Evolutionary conservation across 2,113 vertebrate species (phyloP).

Genomic region (Atrichornis clamosus): DNA sequence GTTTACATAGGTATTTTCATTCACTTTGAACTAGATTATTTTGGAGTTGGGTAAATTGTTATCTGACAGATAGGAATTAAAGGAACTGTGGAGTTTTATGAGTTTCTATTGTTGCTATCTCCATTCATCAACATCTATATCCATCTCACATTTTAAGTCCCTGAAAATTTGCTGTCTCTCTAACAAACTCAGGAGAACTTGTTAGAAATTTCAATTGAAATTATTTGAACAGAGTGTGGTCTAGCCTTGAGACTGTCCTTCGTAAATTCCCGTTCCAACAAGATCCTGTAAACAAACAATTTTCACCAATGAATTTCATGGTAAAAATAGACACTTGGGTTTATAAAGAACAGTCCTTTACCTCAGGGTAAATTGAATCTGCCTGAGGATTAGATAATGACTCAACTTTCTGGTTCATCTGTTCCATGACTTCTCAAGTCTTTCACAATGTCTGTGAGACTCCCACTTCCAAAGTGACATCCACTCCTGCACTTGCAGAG

Average conservation of each 20-base stretch:
- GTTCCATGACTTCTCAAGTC: neutral
- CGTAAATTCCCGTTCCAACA: neutral
- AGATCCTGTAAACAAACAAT: neutral
- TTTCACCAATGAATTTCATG: neutral
- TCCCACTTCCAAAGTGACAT: neutral
- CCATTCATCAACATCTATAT: neutral
- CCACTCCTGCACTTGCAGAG: neutral
- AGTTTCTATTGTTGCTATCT: neutral
- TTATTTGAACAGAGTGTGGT: neutral
- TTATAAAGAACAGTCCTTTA: neutral
- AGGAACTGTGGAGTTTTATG: neutral
- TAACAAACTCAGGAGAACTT: neutral
- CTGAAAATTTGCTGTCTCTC: neutral
- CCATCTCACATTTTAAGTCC: neutral
- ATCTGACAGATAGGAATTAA: neutral
- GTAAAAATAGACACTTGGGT: neutral
- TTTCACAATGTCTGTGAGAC: neutral
- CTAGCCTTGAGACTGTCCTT: neutral
- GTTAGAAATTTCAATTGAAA: neutral
- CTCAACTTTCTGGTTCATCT: neutral
- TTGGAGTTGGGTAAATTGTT: rapidly evolving
- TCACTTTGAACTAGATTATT: neutral
- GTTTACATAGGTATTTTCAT: neutral
- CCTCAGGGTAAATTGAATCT: neutral
- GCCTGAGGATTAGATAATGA: neutral